Evolutionary conservation across 2,113 vertebrate genomes (phyloP), one percentile per base, ranked within the genome.

Genomic region (Bombycilla garrulus): DNA sequence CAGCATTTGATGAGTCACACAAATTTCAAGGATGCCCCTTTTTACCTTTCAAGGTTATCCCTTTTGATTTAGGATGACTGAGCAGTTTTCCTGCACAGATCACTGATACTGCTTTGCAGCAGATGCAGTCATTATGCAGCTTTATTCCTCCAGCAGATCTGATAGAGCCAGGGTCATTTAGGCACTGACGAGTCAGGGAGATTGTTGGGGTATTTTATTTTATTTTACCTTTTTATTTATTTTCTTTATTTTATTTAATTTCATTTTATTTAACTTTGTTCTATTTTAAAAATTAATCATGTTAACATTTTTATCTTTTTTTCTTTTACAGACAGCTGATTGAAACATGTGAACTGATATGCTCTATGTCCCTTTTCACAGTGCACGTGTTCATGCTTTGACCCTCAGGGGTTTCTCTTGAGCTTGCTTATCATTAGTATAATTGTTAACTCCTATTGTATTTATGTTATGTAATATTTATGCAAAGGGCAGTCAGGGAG

Each of bases 361-460:
- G 6, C 11, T 82, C 20, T 54, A 19, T 2, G 2, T 61, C n/a
- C 17, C 25, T 67, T 82, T 67, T 33, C 15, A 6, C 24, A 48
- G 10, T 4, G 25, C 50, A 18, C 0, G 0, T 66, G 74, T 47
- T 57, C 58, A 69, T 14, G 8, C 29, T 73, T 58, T 92, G n/a
- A 16, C 29, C 15, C 53, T 36, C 66, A 50, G 78, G 81, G 33
- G 6, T 45, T 88, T 72, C 67, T 51, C 5, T 3, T 61, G 54
- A 53, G 28, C 40, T 53, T 87, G 29, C 42, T 94, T 93, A 86
- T 70, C 44, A 18, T 33, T n/a, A 40, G 6, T 58, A 1, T 58
- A 67, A 86, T 86, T 94, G 58, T 73, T 93, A 94, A 83, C 69
- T 70, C 12, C 24, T 47, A 3, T 12, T 62, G n/a, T 21, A 50